These are phyloP conservation scores for Alloscopus bannaensis DNA, from an alignment of 2,888 invertebrate genomes.

Conservation along the genomic window DNA sequence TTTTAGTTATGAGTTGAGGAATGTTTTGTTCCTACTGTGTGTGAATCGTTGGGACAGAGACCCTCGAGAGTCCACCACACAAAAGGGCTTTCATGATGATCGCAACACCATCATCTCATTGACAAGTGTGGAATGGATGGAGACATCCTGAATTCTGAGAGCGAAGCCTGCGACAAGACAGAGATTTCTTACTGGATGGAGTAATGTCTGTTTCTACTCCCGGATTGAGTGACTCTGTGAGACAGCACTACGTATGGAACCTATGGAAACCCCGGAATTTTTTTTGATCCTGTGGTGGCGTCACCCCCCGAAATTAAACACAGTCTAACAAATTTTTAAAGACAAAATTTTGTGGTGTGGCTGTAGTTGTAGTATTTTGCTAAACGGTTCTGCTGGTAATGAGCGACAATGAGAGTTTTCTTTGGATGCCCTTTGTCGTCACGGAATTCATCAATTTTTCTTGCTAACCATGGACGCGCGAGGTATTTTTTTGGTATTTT, in stretches of 20 bases:
- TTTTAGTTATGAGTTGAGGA: constrained; percentile 46
- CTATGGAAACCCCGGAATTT: not conserved
- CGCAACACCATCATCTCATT: constrained; percentile 32
- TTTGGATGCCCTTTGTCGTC: not conserved
- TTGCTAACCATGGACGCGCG: no score
- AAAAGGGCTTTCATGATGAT: constrained; percentile 31
- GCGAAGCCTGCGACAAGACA: constrained; percentile 14
- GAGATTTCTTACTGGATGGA: not conserved
- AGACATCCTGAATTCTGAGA: constrained; percentile 32
- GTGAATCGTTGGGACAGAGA: constrained; percentile 49
- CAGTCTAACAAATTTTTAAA: no score
- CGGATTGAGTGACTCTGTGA: no score
- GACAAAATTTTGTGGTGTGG: not conserved
- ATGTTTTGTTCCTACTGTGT: constrained; percentile 64
- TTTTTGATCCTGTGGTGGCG: no score
- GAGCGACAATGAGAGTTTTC: not conserved
- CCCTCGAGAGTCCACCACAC: constrained; percentile 44
- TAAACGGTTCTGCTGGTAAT: not conserved
- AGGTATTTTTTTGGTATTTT: no score
- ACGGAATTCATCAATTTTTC: not conserved
- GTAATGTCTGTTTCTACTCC: no score
- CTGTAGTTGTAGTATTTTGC: not conserved
- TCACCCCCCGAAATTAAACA: no score
- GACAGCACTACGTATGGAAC: not conserved
- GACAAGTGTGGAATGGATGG: constrained; percentile 24